A percentile compares a stretch with the other conserved stretches of the same genome.
These are phyloP conservation scores for Hapalemur alaotrensis DNA, from an alignment of 2,797 vertebrate species.

Conservation along the genomic window DNA sequence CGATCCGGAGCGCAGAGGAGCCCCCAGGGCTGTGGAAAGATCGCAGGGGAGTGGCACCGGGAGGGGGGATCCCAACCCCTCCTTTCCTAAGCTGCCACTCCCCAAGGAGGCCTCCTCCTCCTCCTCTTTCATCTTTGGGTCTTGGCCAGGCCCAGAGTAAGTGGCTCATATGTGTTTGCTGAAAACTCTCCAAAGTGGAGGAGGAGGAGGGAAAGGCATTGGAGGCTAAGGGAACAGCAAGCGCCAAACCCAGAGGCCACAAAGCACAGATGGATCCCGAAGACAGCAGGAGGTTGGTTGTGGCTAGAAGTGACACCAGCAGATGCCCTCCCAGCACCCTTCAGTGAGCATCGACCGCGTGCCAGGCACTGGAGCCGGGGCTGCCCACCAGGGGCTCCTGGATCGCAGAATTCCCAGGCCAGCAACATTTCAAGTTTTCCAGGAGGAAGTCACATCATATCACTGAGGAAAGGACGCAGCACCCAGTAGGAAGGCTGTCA, in stretches of 20 bases:
- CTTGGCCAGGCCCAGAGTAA: neutral
- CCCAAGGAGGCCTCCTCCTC: neutral
- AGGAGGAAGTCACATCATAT: neutral
- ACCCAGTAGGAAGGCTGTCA: neutral
- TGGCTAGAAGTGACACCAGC: neutral
- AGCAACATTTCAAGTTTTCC: neutral
- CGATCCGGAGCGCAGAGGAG: rapidly evolving
- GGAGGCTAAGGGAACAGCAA: neutral
- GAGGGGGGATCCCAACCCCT: neutral
- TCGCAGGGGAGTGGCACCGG: rapidly evolving
- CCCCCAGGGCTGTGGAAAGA: rapidly evolving
- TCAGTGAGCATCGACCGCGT: neutral
- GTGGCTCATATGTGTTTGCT: neutral
- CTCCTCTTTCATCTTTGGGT: neutral
- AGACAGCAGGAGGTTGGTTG: neutral
- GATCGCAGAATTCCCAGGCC: neutral
- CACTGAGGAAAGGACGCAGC: neutral
- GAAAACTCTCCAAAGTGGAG: neutral
- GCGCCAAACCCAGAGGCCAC: neutral
- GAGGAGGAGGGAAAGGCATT: neutral
- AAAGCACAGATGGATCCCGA: neutral
- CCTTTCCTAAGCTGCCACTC: too few species aligned
- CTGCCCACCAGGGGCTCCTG: neutral
- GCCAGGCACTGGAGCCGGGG: neutral
- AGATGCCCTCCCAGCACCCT: too few species aligned